Conservation (phyloP, 2,888 invertebrate genomes). For the Ramazzottius varieornatus region DNA sequence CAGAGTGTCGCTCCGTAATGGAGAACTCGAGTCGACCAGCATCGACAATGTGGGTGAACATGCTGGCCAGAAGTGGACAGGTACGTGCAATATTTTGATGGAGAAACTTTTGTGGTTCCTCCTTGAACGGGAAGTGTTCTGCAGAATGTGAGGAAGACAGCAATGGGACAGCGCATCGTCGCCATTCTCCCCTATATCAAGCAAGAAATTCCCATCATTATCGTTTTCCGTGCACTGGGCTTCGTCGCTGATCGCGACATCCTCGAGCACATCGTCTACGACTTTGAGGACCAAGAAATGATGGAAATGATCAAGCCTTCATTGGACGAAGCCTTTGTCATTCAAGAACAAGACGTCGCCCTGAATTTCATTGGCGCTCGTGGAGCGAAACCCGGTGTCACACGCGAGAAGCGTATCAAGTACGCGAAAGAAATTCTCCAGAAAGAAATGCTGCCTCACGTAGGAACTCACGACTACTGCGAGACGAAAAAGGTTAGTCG, state of each 20-base stretch:
- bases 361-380: constrained; percentile 92
- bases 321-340: constrained; percentile 92
- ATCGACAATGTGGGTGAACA: constrained; percentile 93
- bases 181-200: constrained; percentile 94
- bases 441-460: constrained; percentile 98
- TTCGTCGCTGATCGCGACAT: constrained; percentile 99
- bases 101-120: background rate
- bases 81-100: constrained; percentile 18
- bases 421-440: constrained; percentile 97
- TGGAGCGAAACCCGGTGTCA: constrained; percentile 88
- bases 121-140: too few species aligned
- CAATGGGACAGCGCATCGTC: constrained; percentile 91
- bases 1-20: constrained; percentile 80
- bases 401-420: constrained; percentile 93
- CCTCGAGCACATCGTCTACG: constrained; percentile 95
- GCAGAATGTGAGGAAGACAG: constrained; percentile 90
- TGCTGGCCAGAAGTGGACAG: constrained; percentile 92
- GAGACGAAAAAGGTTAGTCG: constrained; percentile 98
- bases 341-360: constrained; percentile 95
- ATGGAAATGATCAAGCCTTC: constrained; percentile 99
- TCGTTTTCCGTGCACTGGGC: constrained; percentile 83
- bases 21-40: constrained; percentile 77
- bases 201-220: constrained; percentile 98
- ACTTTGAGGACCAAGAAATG: constrained; percentile 99
- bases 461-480: constrained; percentile 95